phyloP scores from a whole-genome alignment of 2,888 invertebrate species.

The Amphiduros pacificus region DNA sequence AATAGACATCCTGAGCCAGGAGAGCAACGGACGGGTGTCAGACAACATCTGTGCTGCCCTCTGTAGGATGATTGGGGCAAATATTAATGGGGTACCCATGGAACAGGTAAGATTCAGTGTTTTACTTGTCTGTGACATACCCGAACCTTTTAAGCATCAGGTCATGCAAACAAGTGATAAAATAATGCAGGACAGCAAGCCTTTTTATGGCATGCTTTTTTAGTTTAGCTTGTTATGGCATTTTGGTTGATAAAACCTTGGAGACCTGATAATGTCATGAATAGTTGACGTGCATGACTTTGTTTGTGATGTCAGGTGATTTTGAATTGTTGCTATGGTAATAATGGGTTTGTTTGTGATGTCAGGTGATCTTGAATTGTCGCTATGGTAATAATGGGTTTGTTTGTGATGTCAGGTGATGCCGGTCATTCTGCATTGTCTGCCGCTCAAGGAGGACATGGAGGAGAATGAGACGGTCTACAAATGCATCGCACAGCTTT shows the following conservation, averaged over 20 bases:
- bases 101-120: slow-evolving; percentile 65
- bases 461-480: slow-evolving; percentile 75
- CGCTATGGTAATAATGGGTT: background rate
- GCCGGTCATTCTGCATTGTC: slow-evolving; percentile 71
- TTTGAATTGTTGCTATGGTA: background rate
- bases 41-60: slow-evolving; percentile 81
- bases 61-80: slow-evolving; percentile 72
- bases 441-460: slow-evolving; percentile 75
- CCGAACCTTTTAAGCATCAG: too few species aligned
- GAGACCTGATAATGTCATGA: too few species aligned
- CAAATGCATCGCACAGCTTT: slow-evolving; percentile 69
- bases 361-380: too few species aligned
- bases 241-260: too few species aligned
- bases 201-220: too few species aligned
- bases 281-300: too few species aligned
- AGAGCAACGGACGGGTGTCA: slow-evolving; percentile 69
- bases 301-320: too few species aligned
- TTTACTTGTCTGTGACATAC: background rate
- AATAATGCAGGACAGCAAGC: too few species aligned
- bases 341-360: too few species aligned
- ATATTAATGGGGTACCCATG: slow-evolving; percentile 69
- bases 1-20: slow-evolving; percentile 67
- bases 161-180: too few species aligned
- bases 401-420: slow-evolving; percentile 64
- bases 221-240: too few species aligned